A percentile compares a stretch with the other conserved stretches of the same genome.
phyloP scores from a whole-genome alignment of 64 coral and sea anemone genomes.

The Catalaphyllia jardinei region DNA sequence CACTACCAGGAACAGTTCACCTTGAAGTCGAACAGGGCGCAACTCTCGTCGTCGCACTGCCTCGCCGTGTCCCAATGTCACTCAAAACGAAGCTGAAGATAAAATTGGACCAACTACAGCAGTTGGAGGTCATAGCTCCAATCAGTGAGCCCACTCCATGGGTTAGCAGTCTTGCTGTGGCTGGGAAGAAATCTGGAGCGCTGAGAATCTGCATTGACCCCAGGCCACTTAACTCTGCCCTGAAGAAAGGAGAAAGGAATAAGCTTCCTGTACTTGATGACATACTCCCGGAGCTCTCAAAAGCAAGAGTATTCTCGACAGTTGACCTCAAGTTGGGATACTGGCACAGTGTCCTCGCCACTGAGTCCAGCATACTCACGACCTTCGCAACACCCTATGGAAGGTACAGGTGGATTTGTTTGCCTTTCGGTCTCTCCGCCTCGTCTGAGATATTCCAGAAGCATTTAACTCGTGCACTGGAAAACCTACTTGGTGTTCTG shows the following conservation, averaged over 20 bases:
- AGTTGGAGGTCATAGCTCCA: conserved; percentile 13
- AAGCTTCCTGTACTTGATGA: conserved; percentile 19
- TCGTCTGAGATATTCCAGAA: too few species aligned
- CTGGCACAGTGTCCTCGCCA: neutral
- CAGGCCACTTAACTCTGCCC: neutral
- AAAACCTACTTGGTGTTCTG: neutral
- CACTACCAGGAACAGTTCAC: conserved; percentile 18
- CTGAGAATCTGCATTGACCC: neutral
- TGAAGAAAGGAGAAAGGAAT: conserved; percentile 5
- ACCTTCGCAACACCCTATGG: neutral
- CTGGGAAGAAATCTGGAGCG: neutral
- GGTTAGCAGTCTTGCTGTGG: conserved; percentile 8
- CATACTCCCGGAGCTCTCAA: conserved; percentile 11
- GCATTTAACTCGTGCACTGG: neutral
- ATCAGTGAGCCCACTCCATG: conserved; percentile 29
- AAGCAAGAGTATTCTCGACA: neutral
- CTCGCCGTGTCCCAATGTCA: conserved; percentile 8
- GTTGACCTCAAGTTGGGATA: neutral
- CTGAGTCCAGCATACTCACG: neutral
- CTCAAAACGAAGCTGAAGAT: conserved; percentile 34
- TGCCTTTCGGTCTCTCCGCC: neutral
- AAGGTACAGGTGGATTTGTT: neutral
- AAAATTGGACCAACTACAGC: neutral
- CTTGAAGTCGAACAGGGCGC: conserved; percentile 2
- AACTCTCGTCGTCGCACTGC: conserved; percentile 21